phyloP scores from a whole-genome alignment of 92 coral and sea anemone genomes.

The Epizoanthus stellaris region DNA sequence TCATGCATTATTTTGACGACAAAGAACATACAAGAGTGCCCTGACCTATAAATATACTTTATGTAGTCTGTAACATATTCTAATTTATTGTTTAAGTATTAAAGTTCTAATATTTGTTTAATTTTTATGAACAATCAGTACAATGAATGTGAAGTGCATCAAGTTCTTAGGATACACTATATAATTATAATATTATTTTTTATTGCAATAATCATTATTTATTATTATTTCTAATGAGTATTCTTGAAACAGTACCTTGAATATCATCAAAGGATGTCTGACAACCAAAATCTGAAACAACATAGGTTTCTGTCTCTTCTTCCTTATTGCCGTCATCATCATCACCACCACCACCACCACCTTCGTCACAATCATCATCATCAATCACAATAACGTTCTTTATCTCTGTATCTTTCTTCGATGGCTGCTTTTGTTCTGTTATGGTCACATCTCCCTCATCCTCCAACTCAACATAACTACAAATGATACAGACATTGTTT shows the following conservation, averaged over 20 bases:
- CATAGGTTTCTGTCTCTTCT: slow-evolving; percentile 7
- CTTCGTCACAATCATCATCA: slow-evolving; percentile 55
- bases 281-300: slow-evolving; percentile 36
- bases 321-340: not conserved
- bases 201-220: too few species aligned
- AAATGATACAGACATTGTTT: not conserved
- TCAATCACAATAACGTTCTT: slow-evolving; percentile 63
- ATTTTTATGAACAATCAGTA: too few species aligned
- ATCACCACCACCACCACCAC: slow-evolving; percentile 12
- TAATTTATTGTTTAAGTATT: too few species aligned
- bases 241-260: not conserved
- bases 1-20: too few species aligned
- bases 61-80: too few species aligned
- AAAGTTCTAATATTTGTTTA: too few species aligned
- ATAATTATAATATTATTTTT: too few species aligned
- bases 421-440: not conserved
- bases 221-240: too few species aligned
- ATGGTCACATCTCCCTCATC: not conserved
- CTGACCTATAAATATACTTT: too few species aligned
- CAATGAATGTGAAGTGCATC: too few species aligned
- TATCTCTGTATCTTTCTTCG: slow-evolving; percentile 15
- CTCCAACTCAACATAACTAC: slow-evolving; percentile 24
- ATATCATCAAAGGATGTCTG: slow-evolving; percentile 34
- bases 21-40: too few species aligned
- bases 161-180: too few species aligned